Base-by-base conservation (phyloP, 2,113 vertebrate genomes). In the Menidia beryllina region DNA sequence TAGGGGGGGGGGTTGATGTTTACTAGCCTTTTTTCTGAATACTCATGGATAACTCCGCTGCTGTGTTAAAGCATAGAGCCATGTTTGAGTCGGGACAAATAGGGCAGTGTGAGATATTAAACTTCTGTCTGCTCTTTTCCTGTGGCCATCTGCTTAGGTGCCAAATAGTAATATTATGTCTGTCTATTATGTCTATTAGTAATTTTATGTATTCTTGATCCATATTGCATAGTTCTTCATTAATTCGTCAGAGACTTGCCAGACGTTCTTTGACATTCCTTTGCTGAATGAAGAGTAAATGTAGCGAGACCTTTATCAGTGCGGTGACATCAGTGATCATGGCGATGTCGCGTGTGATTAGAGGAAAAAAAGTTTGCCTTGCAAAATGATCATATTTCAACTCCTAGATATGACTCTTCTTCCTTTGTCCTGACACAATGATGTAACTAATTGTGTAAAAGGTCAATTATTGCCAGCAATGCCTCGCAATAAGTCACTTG, bases 1-100 rank as follows among this genome's bases (percentile, higher is more conserved):
- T 30, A n/a, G n/a, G n/a, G 26, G 27, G 12, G 14, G 25, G 13
- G 65, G 77, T 75, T 77, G 71, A 85, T 82, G 41, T 79, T 69
- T 25, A 57, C 65, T 4, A 17, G 6, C 12, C 20, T 5, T 3
- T 51, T 30, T n/a, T n/a, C 30, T 38, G 14, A n/a, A 49, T 26
- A 26, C 21, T 9, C 26, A 1, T 41, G 17, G 45, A 50, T n/a
- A n/a, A 27, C 12, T 13, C 27, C 17, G 5, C 36, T 12, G 48
- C 27, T 61, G 54, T 15, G 11, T 17, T 25, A 2, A 15, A 58
- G 20, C 30, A 34, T 6, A 8, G 30, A 6, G 10, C 7, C 30
- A 34, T 34, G 30, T 34, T 10, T 34, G 30, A 4, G 30, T 34
- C 10, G 7, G 30, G 10, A 34, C 30, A 34, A 8, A 34, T 1